Conservation (phyloP, 2,113 vertebrate species). For the Sciurus niger region DNA sequence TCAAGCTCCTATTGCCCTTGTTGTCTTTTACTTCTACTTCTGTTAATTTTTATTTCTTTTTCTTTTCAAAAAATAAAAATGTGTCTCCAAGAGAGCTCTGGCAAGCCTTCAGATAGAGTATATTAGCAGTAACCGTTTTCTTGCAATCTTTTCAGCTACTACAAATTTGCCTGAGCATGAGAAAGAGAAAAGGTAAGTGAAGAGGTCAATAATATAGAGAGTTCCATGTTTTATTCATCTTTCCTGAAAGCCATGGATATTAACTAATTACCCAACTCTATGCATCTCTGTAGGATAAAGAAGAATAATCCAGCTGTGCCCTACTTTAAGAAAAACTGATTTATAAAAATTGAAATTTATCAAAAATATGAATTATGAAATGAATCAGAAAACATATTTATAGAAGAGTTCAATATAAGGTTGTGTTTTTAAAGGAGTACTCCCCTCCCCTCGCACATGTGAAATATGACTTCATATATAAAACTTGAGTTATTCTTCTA, state of each 20-base stretch:
- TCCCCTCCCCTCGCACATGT: not conserved
- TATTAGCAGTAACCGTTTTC: not conserved
- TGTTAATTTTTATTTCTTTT: conserved; percentile 61
- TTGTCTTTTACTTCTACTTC: conserved; percentile 23
- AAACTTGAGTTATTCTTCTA: conserved; percentile 50
- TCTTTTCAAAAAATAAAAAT: conserved; percentile 41
- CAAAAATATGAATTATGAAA: conserved; percentile 63
- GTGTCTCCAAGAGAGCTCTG: not conserved
- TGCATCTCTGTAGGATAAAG: not conserved
- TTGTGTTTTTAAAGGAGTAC: conserved; percentile 46
- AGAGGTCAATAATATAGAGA: not conserved
- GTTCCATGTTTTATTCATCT: conserved; percentile 53
- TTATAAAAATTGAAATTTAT: conserved; percentile 57
- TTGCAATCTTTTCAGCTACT: conserved; percentile 36
- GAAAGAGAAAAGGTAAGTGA: not conserved
- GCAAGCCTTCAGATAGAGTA: not conserved
- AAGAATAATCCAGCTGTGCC: conserved; percentile 22
- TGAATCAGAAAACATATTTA: conserved; percentile 31
- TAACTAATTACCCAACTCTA: conserved; percentile 25
- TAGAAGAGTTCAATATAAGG: conserved; percentile 34
- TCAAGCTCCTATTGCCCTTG: not conserved
- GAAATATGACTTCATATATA: conserved; percentile 58
- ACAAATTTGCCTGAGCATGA: not conserved
- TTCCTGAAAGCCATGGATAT: not conserved
- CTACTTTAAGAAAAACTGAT: conserved; percentile 66